Evolutionary conservation across 2,888 invertebrate genomes (phyloP), one percentile per base, ranked within the genome.

Genomic region (Sarcophaga carnaria): DNA sequence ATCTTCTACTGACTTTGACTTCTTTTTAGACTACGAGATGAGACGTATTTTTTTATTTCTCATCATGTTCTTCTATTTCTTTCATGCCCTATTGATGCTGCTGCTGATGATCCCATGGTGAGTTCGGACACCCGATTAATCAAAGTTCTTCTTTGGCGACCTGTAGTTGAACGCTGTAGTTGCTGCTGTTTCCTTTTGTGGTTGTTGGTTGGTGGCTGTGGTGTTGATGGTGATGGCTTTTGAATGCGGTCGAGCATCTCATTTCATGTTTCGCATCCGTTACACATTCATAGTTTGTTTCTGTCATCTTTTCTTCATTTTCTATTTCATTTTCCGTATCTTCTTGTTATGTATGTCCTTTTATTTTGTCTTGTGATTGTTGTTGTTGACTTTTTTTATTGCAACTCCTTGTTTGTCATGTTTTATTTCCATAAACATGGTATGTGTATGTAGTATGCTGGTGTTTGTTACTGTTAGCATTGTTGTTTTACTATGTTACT

Each of bases 201-300:
- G 37, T 37, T 8, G 37, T 0, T 37, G 37, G 37, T 37, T 10
- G 37, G 8, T 37, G 37, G 37, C 37, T 37, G 37, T 37, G 37
- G 37, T 37, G 37, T 37, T 37, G 37, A 37, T 37, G 83, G 64
- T 83, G 77, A 78, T 85, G 80, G 78, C 86, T 86, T 80, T 80
- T 71, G 75, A 64, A 86, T 86, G 83, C 86, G 86, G 83, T 86
- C 86, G 83, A 86, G 86, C 83, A 83, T 86, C 78, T 83, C 75
- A 78, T 77, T 86, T 81, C 86, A 83, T 86, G 86, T 83, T 80
- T 81, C 37, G 81, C 81, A 83, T 86, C 86, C 86, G 86, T 78
- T 74, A 86, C 80, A 83, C 80, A 86, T 83, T 86, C 78, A 74
- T 70, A 83, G 80, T 86, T 77, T 83, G 83, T 76, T 86, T 70